Base-by-base conservation (phyloP, 2,113 vertebrate species). In the Cryptomyrus ogoouensis region DNA sequence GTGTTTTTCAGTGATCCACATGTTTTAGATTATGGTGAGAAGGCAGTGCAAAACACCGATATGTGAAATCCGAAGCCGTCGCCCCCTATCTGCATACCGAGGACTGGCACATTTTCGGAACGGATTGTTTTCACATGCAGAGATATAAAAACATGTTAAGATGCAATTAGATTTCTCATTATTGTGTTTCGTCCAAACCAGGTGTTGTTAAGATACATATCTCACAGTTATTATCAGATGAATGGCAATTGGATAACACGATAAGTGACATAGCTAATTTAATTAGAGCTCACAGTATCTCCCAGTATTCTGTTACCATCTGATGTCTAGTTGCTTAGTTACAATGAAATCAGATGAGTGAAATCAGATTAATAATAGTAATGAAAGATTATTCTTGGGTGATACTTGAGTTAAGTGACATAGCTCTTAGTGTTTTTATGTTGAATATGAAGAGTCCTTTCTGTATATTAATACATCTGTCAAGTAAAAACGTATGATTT, bases 241-340 rank as follows among this genome's bases (percentile, higher is more conserved):
- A 84, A 84, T 84, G 13, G 80, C 31, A n/a, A 39, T 46, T 13
- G 80, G 39, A 62, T 56, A 62, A 84, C 77, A 84, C 56, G 52
- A 46, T 44, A 56, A 83, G 53, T 85, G 35, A 62, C 53, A 88
- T 21, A 7, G 87, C 35, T 88, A n/a, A 39, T 35, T 89, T 83
- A 89, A 89, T 89, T 74, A 56, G 50, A 13, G 31, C 39, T 84
- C 35, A 58, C 89, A 24, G 42, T 27, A 17, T 21, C 80, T 84
- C 52, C 39, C 39, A 58, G 80, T 83, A 62, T 84, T 52, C 50
- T 13, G 52, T 83, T 77, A 58, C 77, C 52, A 24, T 83, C 88
- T 58, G 39, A 21, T 44, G 77, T 89, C 77, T 24, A 13, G 89
- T 89, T 89, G 89, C 89, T 89, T 84, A 50, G 89, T 77, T 83